Evolutionary conservation across 2,888 invertebrate species (phyloP).

Genomic region (Hyposoter didymator): DNA sequence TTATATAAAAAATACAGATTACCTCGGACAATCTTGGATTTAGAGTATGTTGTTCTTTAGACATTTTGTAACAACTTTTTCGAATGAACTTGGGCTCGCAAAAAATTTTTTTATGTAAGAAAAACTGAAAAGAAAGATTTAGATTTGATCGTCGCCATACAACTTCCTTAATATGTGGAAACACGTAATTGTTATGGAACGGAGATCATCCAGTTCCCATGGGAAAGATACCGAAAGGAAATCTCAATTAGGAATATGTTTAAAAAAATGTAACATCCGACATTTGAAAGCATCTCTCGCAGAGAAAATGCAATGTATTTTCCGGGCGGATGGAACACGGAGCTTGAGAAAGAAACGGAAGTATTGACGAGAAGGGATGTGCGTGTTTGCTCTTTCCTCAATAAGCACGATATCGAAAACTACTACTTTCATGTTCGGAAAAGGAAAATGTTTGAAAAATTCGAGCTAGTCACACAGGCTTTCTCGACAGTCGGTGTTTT

Average conservation of each 20-base stretch:
- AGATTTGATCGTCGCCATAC: too few species aligned
- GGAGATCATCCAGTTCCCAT: neutral
- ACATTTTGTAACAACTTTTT: too few species aligned
- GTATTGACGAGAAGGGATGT: slow-evolving; percentile 46
- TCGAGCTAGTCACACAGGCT: neutral
- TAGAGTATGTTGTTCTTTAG: too few species aligned
- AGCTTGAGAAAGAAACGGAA: slow-evolving; percentile 55
- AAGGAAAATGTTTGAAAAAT: slow-evolving; percentile 24
- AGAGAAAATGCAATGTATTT: neutral
- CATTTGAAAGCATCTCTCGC: neutral
- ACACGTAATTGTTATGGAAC: neutral
- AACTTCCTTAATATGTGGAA: neutral
- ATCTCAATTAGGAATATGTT: neutral
- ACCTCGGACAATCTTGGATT: too few species aligned
- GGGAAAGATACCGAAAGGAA: slow-evolving; percentile 30
- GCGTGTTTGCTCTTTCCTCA: slow-evolving; percentile 43
- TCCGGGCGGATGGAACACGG: neutral
- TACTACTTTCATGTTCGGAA: neutral
- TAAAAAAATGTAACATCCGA: slow-evolving; percentile 41
- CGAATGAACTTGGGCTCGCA: too few species aligned
- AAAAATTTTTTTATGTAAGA: too few species aligned
- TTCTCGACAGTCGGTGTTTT: neutral
- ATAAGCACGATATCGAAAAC: slow-evolving; percentile 10
- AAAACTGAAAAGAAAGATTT: too few species aligned
- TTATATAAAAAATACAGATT: too few species aligned